These are phyloP conservation scores for Trilocha varians DNA, from an alignment of 2,888 invertebrate genomes.

Conservation along the genomic window DNA sequence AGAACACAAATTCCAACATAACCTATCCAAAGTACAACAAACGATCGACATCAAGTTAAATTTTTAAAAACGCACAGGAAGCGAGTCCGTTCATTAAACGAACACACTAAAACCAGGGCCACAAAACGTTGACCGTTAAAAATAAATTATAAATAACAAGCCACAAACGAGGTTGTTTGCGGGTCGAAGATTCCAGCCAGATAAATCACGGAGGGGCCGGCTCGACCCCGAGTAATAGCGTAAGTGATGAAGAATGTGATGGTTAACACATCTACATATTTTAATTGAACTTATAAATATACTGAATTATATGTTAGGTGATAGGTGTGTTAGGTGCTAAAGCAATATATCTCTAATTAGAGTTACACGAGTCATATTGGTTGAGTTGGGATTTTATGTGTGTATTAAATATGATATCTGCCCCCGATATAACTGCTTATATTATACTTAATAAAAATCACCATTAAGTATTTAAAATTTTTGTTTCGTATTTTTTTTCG, in stretches of 20 bases:
- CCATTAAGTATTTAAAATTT: too few relatives aligned
- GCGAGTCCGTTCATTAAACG: not conserved
- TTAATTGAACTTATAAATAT: constrained; percentile 25
- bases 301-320: constrained; percentile 18
- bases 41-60: too few relatives aligned
- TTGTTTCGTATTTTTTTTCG: too few relatives aligned
- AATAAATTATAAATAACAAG: constrained; percentile 73
- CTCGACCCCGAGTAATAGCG: constrained; percentile 35
- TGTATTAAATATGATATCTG: too few relatives aligned
- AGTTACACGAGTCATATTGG: too few relatives aligned
- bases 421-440: too few relatives aligned
- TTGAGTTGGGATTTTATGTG: too few relatives aligned
- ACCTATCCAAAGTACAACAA: too few relatives aligned
- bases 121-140: constrained; percentile 69
- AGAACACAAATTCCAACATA: too few relatives aligned
- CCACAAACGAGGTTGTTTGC: constrained; percentile 68
- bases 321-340: not conserved
- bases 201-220: constrained; percentile 58
- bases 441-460: too few relatives aligned
- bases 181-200: constrained; percentile 62
- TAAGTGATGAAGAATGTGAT: constrained; percentile 55
- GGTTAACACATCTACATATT: constrained; percentile 35
- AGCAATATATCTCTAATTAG: too few relatives aligned
- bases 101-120: constrained; percentile 19
- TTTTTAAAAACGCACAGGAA: too few relatives aligned